Evolutionary conservation across 2,797 vertebrate species (phyloP), one percentile per base, ranked within the genome.

Genomic region (Bryconaethiops microstoma): DNA sequence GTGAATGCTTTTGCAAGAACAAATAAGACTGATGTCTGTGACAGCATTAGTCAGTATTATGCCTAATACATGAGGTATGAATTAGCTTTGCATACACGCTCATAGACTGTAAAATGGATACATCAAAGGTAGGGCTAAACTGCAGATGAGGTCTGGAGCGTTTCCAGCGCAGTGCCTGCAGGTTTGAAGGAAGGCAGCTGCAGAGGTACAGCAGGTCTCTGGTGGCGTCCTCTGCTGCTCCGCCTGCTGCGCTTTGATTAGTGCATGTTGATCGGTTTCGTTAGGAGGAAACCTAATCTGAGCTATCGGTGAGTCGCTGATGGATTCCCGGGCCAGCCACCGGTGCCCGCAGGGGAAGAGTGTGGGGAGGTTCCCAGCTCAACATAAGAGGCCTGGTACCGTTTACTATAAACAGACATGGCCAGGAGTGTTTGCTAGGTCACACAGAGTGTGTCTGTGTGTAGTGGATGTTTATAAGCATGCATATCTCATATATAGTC

Each of bases 231-330:
- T 74, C 78, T 83, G 80, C 84, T 87, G 78, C 79, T 84, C 85
- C 71, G 81, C 57, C 82, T 83, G 87, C 57, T 77, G 69, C 50
- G 79, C 87, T 85, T 88, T 89, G 90, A 92, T 93, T 84, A 82
- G 87, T 84, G 81, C 78, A 84, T 77, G 90, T 87, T 89, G 90
- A 92, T 93, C 89, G 67, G 79, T 92, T 92, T 92, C 88, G 91
- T 89, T 86, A 84, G 82, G 88, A 86, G 86, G 92, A 92, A 94
- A 94, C 91, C 84, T 88, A 87, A 93, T 88, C 88, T 69, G 77
- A 83, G 83, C 82, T 88, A 82, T 88, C 87, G 85, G 82, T 67
- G 84, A 86, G 88, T 74, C 87, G 85, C 86, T 86, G 86, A 74
- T 87, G 74, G 83, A 87, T 87, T 85, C 89, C 87, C 81, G 87